Evolutionary conservation across 2,113 vertebrate species (phyloP).

Genomic region (Oncorhynchus mykiss): DNA sequence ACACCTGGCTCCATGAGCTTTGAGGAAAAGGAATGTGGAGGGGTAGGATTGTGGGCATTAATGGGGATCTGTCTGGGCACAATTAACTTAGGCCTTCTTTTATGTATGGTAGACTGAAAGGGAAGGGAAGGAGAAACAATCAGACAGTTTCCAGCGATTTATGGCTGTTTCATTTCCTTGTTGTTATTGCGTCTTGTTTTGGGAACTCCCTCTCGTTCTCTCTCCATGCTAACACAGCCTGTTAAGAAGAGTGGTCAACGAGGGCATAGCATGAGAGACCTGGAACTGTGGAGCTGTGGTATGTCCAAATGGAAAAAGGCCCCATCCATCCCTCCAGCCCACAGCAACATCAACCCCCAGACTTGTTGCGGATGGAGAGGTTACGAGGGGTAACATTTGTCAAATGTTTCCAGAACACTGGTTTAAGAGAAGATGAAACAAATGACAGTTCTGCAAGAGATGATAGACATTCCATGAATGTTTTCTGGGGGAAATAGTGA

Average conservation of each 20-base stretch:
- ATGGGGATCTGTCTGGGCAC: slow-evolving; percentile 5
- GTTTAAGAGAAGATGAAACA: not conserved
- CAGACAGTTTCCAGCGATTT: slow-evolving; percentile 44
- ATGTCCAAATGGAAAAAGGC: slow-evolving; percentile 1
- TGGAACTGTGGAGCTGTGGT: not conserved
- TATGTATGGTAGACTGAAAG: slow-evolving; percentile 1
- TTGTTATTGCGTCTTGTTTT: slow-evolving; percentile 43
- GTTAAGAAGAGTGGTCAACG: slow-evolving; percentile 24
- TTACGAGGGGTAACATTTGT: not conserved
- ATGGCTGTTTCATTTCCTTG: slow-evolving; percentile 43
- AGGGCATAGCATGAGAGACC: not conserved
- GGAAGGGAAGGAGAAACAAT: slow-evolving; percentile 8
- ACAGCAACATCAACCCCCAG: slow-evolving; percentile 7
- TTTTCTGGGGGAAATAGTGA: not conserved
- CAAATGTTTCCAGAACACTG: not conserved
- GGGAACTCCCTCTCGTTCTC: slow-evolving; percentile 13
- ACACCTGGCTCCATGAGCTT: not conserved
- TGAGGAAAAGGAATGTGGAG: slow-evolving; percentile 15
- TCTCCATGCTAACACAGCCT: not conserved
- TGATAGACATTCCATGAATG: slow-evolving; percentile 3
- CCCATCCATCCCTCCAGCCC: too few relatives aligned
- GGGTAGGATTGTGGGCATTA: not conserved
- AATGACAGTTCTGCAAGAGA: not conserved
- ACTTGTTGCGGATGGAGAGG: slow-evolving; percentile 2
- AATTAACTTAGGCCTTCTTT: not conserved